Conservation (phyloP, 2,797 vertebrate species). For the Liasis olivaceus region DNA sequence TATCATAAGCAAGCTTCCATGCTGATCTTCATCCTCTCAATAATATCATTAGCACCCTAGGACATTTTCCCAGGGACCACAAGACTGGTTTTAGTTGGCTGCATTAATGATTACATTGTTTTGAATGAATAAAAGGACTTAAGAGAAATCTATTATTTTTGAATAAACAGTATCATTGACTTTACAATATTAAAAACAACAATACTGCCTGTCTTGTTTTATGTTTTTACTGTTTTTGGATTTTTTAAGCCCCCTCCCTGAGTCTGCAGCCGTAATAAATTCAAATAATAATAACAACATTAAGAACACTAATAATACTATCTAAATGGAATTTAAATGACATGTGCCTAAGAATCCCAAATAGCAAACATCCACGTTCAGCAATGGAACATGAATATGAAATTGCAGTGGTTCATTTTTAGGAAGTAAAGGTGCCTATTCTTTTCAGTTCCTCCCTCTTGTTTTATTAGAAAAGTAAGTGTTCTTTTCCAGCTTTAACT, state of each 20-base stretch:
- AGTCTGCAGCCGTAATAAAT: neutral
- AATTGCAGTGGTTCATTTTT: neutral
- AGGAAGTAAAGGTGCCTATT: constrained; percentile 42
- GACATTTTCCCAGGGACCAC: neutral
- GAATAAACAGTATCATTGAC: neutral
- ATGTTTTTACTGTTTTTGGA: neutral
- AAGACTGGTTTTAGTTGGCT: neutral
- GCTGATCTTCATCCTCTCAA: neutral
- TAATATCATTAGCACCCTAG: neutral
- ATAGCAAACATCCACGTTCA: neutral
- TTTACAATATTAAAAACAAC: neutral
- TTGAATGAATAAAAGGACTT: neutral
- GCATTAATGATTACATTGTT: neutral
- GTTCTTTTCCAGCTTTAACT: constrained; percentile 50
- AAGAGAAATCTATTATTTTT: neutral
- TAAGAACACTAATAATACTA: neutral
- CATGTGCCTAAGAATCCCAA: neutral
- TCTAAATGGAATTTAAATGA: neutral
- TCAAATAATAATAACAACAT: neutral
- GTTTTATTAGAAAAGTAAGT: constrained; percentile 41
- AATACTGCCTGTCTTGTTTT: neutral
- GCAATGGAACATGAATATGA: neutral
- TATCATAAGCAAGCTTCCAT: neutral
- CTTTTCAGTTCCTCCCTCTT: constrained; percentile 57
- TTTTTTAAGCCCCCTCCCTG: neutral